Conservation (phyloP, 30 jellyfish, hydroid and myxozoan genomes). For the Hydractinia symbiolongicarpus region DNA sequence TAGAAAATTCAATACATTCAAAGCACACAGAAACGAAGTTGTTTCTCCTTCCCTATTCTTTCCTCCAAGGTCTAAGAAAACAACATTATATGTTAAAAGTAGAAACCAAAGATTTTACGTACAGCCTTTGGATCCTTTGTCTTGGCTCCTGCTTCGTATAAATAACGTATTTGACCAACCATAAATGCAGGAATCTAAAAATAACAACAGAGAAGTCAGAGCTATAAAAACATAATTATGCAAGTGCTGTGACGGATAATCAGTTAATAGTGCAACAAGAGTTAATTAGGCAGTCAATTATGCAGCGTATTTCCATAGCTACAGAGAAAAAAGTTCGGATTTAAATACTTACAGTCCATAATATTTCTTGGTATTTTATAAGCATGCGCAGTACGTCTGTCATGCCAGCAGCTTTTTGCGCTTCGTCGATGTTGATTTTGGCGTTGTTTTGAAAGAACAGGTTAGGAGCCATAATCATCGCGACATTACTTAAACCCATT, state of each 20-base stretch:
- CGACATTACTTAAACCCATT: slow-evolving; percentile 91
- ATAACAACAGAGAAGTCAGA: not conserved
- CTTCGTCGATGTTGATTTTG: slow-evolving; percentile 58
- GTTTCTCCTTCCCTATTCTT: no score
- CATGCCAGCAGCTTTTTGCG: slow-evolving; percentile 79
- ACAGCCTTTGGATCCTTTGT: slow-evolving; percentile 87
- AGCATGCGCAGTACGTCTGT: slow-evolving; percentile 94
- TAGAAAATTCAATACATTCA: no score
- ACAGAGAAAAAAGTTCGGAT: no score
- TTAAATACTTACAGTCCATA: slow-evolving; percentile 80
- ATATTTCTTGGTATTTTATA: slow-evolving; percentile 61
- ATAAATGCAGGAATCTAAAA: slow-evolving; percentile 85
- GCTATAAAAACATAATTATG: not conserved
- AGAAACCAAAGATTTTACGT: slow-evolving; percentile 4
- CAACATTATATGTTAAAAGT: no score
- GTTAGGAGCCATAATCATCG: slow-evolving; percentile 98
- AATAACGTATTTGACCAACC: slow-evolving; percentile 85
- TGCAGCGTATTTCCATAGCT: no score
- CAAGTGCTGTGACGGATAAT: no score
- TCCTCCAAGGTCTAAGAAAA: no score
- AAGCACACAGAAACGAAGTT: no score
- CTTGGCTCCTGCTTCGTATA: slow-evolving; percentile 94
- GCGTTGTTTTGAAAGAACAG: slow-evolving; percentile 59
- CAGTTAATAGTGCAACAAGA: no score
- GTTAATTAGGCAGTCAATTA: no score